Conservation (phyloP, 2,888 invertebrate species). For the Dicycla oo region DNA sequence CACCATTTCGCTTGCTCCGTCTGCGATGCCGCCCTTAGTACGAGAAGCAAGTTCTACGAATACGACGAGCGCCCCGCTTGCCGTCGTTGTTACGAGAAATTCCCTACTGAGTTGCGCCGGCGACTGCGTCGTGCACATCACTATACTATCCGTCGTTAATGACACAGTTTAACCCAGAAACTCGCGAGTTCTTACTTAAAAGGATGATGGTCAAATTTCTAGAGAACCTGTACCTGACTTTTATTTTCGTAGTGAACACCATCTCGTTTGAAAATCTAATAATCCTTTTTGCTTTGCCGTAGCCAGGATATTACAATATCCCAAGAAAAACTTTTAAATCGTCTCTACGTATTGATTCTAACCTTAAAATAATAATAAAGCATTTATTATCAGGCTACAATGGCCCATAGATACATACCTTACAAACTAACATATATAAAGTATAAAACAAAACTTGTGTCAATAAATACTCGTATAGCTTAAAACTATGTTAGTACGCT, state of each 20-base stretch:
- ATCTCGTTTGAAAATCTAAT: neutral
- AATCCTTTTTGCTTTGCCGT: no score
- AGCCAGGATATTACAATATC: conserved; percentile 2
- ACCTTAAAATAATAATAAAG: no score
- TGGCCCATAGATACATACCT: no score
- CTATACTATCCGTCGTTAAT: conserved; percentile 91
- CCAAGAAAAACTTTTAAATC: no score
- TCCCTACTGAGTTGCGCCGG: conserved; percentile 98
- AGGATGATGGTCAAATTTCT: neutral
- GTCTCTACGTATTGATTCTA: no score
- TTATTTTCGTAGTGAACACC: neutral
- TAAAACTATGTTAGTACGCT: no score
- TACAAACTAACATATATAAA: no score
- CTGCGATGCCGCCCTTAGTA: conserved; percentile 98
- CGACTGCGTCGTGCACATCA: conserved; percentile 97
- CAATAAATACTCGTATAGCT: no score
- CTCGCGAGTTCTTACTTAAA: neutral
- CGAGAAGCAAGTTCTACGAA: conserved; percentile 99
- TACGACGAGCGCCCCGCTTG: conserved; percentile 99
- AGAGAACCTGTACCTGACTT: neutral
- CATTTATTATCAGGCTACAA: no score
- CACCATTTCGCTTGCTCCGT: conserved; percentile 99
- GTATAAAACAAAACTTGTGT: no score
- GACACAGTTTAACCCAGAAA: neutral
- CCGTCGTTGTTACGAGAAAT: conserved; percentile 99